Conservation (phyloP, 2,888 invertebrate genomes). For the Lepidocyrtoides sp. region DNA sequence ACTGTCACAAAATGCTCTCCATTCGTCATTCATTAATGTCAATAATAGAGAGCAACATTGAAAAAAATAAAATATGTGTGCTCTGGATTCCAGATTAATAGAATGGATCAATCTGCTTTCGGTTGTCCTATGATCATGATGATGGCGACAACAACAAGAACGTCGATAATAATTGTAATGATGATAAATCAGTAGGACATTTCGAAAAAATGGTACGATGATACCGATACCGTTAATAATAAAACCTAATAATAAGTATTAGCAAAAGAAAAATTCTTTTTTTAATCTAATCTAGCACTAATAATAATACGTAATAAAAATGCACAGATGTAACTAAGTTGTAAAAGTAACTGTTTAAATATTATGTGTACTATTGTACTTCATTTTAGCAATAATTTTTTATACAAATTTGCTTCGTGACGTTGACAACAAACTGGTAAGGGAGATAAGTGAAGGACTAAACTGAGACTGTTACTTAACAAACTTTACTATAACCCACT, state of each 20-base stretch:
- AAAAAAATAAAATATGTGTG: slow-evolving; percentile 50
- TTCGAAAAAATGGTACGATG: no score
- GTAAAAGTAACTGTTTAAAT: background rate
- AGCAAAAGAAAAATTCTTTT: slow-evolving; percentile 20
- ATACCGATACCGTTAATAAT: background rate
- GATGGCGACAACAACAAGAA: background rate
- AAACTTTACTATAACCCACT: no score
- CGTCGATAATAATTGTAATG: background rate
- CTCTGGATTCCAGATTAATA: slow-evolving; percentile 65
- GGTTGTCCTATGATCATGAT: slow-evolving; percentile 55
- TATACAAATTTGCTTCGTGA: no score
- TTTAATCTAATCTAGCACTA: background rate
- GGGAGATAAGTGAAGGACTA: no score
- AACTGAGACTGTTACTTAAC: no score
- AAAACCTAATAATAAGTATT: background rate
- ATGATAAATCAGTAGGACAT: background rate
- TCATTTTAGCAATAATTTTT: background rate
- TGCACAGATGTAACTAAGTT: background rate
- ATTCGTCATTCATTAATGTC: slow-evolving; percentile 74
- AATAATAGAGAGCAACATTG: slow-evolving; percentile 40
- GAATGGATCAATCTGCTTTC: slow-evolving; percentile 63
- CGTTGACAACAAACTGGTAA: no score
- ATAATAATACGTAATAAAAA: slow-evolving; percentile 15
- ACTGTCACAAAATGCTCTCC: slow-evolving; percentile 52
- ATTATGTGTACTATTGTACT: background rate